Evolutionary conservation across 2,113 vertebrate species (phyloP).

Genomic region (Leptodactylus fuscus): DNA sequence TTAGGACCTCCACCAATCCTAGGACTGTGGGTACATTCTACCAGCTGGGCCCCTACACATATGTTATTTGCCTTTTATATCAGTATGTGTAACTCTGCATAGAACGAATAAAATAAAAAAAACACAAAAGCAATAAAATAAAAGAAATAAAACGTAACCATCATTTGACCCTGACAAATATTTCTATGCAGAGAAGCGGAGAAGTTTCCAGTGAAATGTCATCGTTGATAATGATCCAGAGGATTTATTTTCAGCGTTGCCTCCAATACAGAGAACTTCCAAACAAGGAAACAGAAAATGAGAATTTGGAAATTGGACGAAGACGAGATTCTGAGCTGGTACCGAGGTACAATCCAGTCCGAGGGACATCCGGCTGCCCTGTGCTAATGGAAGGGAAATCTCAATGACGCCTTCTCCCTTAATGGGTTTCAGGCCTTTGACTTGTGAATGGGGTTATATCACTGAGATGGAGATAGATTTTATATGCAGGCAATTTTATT

Average conservation of each 20-base stretch:
- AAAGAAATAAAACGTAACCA: neutral
- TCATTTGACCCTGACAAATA: constrained; percentile 14
- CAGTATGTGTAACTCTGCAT: neutral
- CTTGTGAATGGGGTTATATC: constrained; percentile 43
- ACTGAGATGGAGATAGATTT: constrained; percentile 32
- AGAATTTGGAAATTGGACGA: neutral
- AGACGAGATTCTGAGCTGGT: neutral
- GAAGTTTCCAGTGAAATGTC: constrained; percentile 22
- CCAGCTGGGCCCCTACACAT: too few relatives aligned
- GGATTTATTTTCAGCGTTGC: constrained; percentile 24
- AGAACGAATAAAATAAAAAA: neutral
- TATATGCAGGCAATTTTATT: constrained; percentile 56
- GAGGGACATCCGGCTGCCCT: neutral
- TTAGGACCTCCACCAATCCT: neutral
- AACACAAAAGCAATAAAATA: neutral
- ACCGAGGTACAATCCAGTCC: neutral
- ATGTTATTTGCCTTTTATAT: neutral
- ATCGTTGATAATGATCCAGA: constrained; percentile 22
- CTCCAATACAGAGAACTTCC: constrained; percentile 26
- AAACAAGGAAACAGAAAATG: neutral
- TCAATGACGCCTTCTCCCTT: neutral
- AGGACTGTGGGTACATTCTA: too few relatives aligned
- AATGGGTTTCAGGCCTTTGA: constrained; percentile 29
- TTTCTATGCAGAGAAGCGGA: neutral
- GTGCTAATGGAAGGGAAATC: neutral